Evolutionary conservation across 2,888 invertebrate species (phyloP), one percentile per base, ranked within the genome.

Genomic region (Fragum sueziense): DNA sequence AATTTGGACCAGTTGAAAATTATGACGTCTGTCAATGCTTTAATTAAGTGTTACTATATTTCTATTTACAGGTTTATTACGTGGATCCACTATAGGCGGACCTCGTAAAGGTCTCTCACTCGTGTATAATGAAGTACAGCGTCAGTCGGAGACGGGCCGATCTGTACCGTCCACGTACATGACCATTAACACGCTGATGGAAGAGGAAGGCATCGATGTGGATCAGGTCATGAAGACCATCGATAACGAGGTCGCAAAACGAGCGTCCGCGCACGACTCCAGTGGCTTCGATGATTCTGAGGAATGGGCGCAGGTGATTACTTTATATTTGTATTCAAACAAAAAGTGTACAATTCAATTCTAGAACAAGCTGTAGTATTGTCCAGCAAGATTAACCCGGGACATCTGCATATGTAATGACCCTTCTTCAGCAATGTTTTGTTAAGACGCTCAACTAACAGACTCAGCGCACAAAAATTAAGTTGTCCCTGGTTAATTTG

Each of bases 271-370:
- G 14, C 57, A 37, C n/a, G 86, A 86, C 14, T 71, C 76, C n/a
- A 62, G 59, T 27, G 69, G 73, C 22, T 77, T 86, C 72, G 88
- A 98, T 94, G 97, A 98, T 92, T 96, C 97, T 94, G 97, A 97
- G 94, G 98, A 98, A 94, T 98, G 98, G 97, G 97, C 97, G 31
- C 97, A 98, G 90, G 92, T 92, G 80, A 2, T n/a, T n/a, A n/a
- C n/a, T n/a, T n/a, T n/a, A n/a, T n/a, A n/a, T n/a, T n/a, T n/a
- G 59, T n/a, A n/a, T n/a, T n/a, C n/a, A n/a, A n/a, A n/a, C n/a
- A n/a, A n/a, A n/a, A n/a, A n/a, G n/a, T n/a, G n/a, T n/a, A n/a
- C n/a, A n/a, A n/a, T n/a, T n/a, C n/a, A n/a, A n/a, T n/a, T n/a
- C n/a, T n/a, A n/a, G n/a, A n/a, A n/a, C n/a, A n/a, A n/a, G n/a